A percentile compares a stretch with the other conserved stretches of the same genome.
These are phyloP conservation scores for Promerops cafer DNA, from an alignment of 2,113 vertebrate genomes.

Conservation along the genomic window DNA sequence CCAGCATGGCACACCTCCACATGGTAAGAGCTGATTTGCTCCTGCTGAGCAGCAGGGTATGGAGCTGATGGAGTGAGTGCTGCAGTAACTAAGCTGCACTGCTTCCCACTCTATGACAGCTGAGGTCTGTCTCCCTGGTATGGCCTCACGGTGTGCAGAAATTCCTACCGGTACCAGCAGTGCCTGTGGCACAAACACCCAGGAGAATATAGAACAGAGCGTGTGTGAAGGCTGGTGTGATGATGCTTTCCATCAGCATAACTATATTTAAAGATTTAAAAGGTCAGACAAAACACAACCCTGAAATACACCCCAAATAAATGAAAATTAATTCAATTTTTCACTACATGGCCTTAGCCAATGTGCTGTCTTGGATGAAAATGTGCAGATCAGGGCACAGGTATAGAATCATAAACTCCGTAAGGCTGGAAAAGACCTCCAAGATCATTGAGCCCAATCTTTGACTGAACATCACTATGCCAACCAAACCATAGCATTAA, in stretches of 20 bases:
- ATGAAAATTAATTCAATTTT: not conserved
- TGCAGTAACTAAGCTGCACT: not conserved
- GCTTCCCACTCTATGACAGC: not conserved
- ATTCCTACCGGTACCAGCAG: not conserved
- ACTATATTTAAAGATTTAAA: not conserved
- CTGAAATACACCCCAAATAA: not conserved
- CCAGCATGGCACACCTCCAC: not conserved
- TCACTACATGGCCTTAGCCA: not conserved
- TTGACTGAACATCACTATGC: not conserved
- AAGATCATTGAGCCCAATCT: not conserved
- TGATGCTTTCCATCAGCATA: not conserved
- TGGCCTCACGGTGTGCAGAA: not conserved
- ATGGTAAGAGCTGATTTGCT: not conserved
- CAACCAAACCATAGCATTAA: not conserved
- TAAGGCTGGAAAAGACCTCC: not conserved
- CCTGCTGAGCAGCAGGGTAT: not conserved
- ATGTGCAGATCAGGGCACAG: not conserved
- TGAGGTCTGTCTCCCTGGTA: not conserved
- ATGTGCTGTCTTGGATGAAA: not conserved
- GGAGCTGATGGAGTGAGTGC: not conserved
- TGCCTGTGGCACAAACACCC: not conserved
- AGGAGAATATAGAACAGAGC: not conserved
- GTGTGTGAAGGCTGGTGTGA: rapidly evolving
- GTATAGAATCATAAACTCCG: not conserved
- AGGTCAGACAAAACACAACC: not conserved